Base-by-base conservation (phyloP, 2,113 vertebrate species). In the Onychostruthus taczanowskii region DNA sequence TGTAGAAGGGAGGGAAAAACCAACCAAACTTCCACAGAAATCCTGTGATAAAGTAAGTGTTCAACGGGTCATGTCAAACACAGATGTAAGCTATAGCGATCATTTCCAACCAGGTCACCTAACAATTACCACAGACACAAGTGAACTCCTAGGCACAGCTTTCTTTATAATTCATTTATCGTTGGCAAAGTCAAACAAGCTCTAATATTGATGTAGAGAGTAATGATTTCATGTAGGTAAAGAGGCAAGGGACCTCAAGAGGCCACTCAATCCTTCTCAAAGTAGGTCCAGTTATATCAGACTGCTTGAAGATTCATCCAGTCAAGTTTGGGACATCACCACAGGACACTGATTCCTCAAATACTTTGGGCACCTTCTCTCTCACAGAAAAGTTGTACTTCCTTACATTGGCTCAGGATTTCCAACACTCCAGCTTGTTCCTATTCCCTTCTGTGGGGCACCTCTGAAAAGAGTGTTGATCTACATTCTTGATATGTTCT, bases 401-500 rank as follows among this genome's bases (percentile, higher is more conserved):
- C 28, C 31, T 68, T 63, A 55, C 2, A 17, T 2, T 37, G 27
- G 28, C 27, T 52, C 7, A 11, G 9, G 52, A 74, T 39, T 66
- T 47, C 7, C 27, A 10, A 46, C 6, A 33, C 2, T 28, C 11
- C 13, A 66, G 8, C 11, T 50, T 39, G 26, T 24, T 49, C 20
- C 22, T 31, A 31, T 31, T 63, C 13, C 20, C 20, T 37, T 10
- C 6, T 13, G 11, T 5, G 8, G 11, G 31, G 3, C 8, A 80
- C 7, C 18, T 50, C 53, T n/a, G 22, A 76, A 68, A 21, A 53
- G 30, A 53, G 13, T 1, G 3, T 35, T 19, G 10, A 27, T 62
- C 21, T 8, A 27, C 5, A 4, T 59, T 49, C 37, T 23, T 55
- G 17, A 10, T 28, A 59, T 0, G 0, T 9, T 63, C 33, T 39